phyloP scores from a whole-genome alignment of 2,113 vertebrate genomes.

The Falcunculus frontatus region DNA sequence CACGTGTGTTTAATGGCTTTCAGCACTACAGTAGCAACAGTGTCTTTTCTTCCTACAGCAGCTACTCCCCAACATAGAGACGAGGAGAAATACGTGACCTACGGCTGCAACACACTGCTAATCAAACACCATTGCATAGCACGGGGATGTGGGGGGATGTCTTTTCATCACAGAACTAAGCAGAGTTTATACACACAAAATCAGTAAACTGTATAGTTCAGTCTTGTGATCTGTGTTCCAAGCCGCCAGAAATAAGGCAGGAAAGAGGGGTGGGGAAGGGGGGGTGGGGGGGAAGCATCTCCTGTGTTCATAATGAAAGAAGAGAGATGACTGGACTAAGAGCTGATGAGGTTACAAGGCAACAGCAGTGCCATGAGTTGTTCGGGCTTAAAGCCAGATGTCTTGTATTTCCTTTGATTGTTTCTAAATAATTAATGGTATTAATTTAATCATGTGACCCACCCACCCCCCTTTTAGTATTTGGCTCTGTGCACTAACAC shows the following conservation, averaged over 20 bases:
- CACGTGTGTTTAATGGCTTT: not conserved
- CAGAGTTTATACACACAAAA: slow-evolving; percentile 7
- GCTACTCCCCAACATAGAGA: not conserved
- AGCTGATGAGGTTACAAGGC: slow-evolving; percentile 61
- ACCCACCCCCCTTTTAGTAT: slow-evolving; percentile 5
- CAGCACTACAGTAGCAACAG: not conserved
- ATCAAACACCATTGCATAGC: not conserved
- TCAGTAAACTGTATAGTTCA: not conserved
- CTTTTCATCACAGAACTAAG: not conserved
- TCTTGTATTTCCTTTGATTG: slow-evolving; percentile 66
- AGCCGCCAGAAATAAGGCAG: slow-evolving; percentile 24
- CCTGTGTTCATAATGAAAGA: slow-evolving; percentile 11
- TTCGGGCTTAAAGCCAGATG: slow-evolving; percentile 58
- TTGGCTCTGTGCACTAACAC: slow-evolving; percentile 38
- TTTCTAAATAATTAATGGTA: slow-evolving; percentile 69
- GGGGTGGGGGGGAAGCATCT: not conserved
- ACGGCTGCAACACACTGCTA: not conserved
- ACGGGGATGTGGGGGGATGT: not conserved
- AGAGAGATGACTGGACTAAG: slow-evolving; percentile 52
- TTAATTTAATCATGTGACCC: slow-evolving; percentile 59
- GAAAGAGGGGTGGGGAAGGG: not conserved
- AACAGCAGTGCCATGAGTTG: slow-evolving; percentile 54
- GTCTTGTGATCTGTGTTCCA: slow-evolving; percentile 20
- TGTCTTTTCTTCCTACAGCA: not conserved
- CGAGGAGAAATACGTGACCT: not conserved